Conservation (phyloP, 2,797 vertebrate species). For the Megalops cyprinoides region DNA sequence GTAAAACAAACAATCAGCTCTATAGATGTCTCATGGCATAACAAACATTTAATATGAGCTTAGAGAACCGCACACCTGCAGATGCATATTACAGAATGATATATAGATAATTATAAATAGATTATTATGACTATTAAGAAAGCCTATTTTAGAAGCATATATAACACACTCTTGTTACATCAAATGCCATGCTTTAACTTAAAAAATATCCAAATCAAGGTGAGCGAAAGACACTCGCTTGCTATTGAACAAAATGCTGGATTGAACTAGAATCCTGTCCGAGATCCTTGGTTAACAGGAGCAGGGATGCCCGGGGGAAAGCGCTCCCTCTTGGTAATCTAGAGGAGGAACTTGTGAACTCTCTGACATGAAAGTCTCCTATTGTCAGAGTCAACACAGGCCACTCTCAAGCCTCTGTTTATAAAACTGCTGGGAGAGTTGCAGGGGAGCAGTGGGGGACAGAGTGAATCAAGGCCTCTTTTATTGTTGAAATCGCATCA, state of each 20-base stretch:
- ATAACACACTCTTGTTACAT: background rate
- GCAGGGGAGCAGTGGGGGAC: constrained; percentile 13
- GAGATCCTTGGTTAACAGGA: background rate
- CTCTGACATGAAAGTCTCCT: constrained; percentile 54
- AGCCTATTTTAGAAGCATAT: no score
- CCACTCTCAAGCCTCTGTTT: constrained; percentile 46
- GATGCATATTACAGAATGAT: no score
- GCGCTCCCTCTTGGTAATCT: constrained; percentile 39
- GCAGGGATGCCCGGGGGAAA: background rate
- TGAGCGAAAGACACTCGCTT: background rate
- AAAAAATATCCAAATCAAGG: background rate
- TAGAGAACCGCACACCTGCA: background rate
- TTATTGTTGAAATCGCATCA: constrained; percentile 35
- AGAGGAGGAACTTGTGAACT: constrained; percentile 53
- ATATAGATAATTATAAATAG: no score
- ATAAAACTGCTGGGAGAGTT: constrained; percentile 44
- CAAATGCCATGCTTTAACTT: background rate
- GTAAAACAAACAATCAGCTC: background rate
- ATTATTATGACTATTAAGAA: no score
- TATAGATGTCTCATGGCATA: background rate
- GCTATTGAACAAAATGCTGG: background rate
- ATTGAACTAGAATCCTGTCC: background rate
- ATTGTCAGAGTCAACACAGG: constrained; percentile 48
- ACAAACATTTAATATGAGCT: background rate
- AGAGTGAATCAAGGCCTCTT: constrained; percentile 25